Evolutionary conservation across 1,140 invertebrate genomes (phyloP), one percentile per base, ranked within the genome.

Genomic region (Saccostrea echinata): DNA sequence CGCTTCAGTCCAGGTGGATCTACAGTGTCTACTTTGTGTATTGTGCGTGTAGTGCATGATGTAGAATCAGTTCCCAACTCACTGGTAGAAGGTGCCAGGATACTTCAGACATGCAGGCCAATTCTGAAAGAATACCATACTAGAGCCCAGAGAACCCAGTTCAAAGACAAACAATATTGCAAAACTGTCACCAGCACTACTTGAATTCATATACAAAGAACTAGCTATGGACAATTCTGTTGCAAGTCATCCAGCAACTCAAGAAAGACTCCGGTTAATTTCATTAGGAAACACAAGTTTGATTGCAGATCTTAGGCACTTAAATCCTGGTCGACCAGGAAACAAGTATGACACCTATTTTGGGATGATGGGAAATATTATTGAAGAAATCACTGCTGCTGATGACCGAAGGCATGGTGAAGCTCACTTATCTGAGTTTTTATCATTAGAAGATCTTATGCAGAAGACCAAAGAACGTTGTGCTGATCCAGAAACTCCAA

Each of bases 181-280:
- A 18, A 18, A 16, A 18, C 13, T 57, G 55, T 21, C 21, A 18
- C 89, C 86, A 24, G 1, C 33, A 21, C 57, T 89, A 24, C 80
- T 43, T 53, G 76, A 90, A 21, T 80, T 91, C 3, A 88, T 91
- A 27, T 91, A 90, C 76, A 88, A 88, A 85, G 86, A 90, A 61
- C 53, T 90, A 4, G 24, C 80, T 16, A 18, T 90, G 18, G 90
- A 91, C 83, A 71, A 61, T 16, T 21, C 85, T 33, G 43, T 24
- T 21, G 81, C 91, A 6, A 24, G 9, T 4, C 0, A 91, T 81
- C 88, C 89, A 11, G 76, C 30, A 1, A 90, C 76, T n/a, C 88
- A 89, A 76, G 64, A 90, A 55, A 51, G 85, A 18, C 71, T n/a
- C 18, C 53, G 53, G 11, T 18, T 55, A 16, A 84, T 91, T 18